These are phyloP conservation scores for Phocoena phocoena DNA, from an alignment of 2,113 vertebrate genomes.

Conservation along the genomic window DNA sequence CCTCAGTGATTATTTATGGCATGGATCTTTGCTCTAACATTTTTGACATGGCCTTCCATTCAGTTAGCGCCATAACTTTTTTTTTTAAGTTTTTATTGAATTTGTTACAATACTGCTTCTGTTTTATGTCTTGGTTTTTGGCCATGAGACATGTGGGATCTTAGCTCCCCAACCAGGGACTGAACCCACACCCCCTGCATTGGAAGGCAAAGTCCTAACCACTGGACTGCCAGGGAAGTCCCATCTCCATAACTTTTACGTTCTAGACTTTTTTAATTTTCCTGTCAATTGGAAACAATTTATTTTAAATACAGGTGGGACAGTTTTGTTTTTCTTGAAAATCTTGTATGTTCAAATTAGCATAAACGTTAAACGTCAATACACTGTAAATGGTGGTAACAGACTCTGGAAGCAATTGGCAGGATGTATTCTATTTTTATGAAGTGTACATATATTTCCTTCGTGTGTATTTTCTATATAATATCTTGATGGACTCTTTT, in stretches of 20 bases:
- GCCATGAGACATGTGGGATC: too few relatives aligned
- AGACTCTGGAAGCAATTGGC: slow-evolving; percentile 82
- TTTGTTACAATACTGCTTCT: too few relatives aligned
- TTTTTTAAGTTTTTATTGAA: neutral
- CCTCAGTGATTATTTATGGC: slow-evolving; percentile 55
- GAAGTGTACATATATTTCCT: slow-evolving; percentile 89
- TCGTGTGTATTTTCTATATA: slow-evolving; percentile 83
- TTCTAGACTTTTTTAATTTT: slow-evolving; percentile 43
- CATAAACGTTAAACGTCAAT: slow-evolving; percentile 80
- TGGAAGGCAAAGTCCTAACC: too few relatives aligned
- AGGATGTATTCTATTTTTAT: slow-evolving; percentile 98
- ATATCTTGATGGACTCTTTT: slow-evolving; percentile 80
- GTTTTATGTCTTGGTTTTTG: too few relatives aligned
- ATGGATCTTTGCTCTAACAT: slow-evolving; percentile 18
- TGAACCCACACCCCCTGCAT: too few relatives aligned
- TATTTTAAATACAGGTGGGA: slow-evolving; percentile 51
- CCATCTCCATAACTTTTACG: slow-evolving; percentile 47
- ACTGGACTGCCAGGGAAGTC: too few relatives aligned
- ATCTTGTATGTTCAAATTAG: slow-evolving; percentile 76
- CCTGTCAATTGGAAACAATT: slow-evolving; percentile 8
- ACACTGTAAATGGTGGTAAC: slow-evolving; percentile 85
- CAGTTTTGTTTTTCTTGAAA: slow-evolving; percentile 61
- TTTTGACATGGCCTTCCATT: slow-evolving; percentile 68
- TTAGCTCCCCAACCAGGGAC: too few relatives aligned
- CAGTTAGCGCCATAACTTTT: slow-evolving; percentile 71